Percentiles rank a stretch among this genome's conserved stretches.
phyloP scores from a whole-genome alignment of 2,888 invertebrate genomes.

The Plutella xylostella region DNA sequence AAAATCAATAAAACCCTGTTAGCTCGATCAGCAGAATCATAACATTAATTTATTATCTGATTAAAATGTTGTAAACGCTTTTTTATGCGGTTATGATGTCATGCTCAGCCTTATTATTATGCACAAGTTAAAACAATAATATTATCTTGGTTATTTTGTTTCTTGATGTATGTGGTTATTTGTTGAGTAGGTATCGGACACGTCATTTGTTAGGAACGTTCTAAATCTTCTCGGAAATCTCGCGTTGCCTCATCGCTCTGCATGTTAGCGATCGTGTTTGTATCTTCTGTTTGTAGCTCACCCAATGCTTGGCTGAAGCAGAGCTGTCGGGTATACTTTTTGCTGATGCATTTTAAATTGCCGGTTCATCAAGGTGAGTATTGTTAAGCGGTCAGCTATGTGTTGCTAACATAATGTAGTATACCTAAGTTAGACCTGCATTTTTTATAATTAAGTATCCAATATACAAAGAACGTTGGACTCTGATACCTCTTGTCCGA shows the following conservation, averaged over 20 bases:
- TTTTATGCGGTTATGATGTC: conserved; percentile 1
- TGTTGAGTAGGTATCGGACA: neutral
- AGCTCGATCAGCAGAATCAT: too few relatives aligned
- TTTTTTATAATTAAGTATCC: too few relatives aligned
- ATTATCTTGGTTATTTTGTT: neutral
- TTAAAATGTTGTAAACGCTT: conserved; percentile 1
- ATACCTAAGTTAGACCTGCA: too few relatives aligned
- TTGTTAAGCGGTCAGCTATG: neutral
- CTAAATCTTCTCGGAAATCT: conserved; percentile 2
- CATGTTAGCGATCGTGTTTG: neutral
- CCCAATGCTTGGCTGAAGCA: neutral
- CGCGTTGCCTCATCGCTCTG: neutral
- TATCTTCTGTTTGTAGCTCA: neutral
- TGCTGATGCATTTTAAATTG: neutral
- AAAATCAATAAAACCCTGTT: too few relatives aligned
- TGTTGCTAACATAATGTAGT: too few relatives aligned
- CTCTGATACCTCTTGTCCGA: too few relatives aligned
- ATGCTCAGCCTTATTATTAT: neutral
- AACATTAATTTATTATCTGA: too few relatives aligned
- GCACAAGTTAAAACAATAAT: neutral
- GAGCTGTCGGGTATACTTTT: neutral
- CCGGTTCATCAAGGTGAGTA: neutral
- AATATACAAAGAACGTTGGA: too few relatives aligned
- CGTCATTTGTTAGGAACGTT: neutral
- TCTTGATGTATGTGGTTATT: too few relatives aligned